Base-by-base conservation (phyloP, 2,797 vertebrate species). In the Sebastes hubbsi region DNA sequence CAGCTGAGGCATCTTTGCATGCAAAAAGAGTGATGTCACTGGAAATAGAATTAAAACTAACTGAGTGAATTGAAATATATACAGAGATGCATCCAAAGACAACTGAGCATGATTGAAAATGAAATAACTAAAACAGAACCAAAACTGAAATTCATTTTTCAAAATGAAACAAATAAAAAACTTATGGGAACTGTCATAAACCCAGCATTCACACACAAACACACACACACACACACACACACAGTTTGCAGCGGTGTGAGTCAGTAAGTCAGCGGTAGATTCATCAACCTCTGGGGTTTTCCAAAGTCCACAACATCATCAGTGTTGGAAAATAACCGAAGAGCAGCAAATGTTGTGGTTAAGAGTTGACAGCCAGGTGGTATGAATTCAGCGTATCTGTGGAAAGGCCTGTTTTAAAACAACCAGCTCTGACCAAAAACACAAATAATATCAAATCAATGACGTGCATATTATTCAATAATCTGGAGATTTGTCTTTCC, bases 201-300 rank as follows among this genome's bases (percentile, higher is more conserved):
- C 54, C 8, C 49, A n/a, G 8, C 20, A 52, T n/a, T n/a, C 49
- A 54, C 25, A 4, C 32, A 58, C 46, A 65, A 16, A 22, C 24
- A 22, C 49, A 27, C 62, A n/a, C 27, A 16, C 58, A 27, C 49
- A 74, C 59, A 54, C 55, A 75, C 58, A 64, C 22, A 24, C 62
- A 22, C 13, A 22, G 68, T 67, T 68, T 58, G 4, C 56, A 75
- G 75, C n/a, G 25, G 14, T 24, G 36, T 58, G 55, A 90, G 67
- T 82, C 77, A 78, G 62, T 74, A 49, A 52, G 34, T 75, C 61
- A 60, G 30, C 29, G 20, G 59, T 72, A 22, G 60, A 63, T 60
- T 20, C 30, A 58, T 65, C 54, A 22, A 27, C 49, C 34, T 63
- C 65, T 13, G 66, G 84, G 90, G 77, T 66, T 90, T 90, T 84